Percentiles rank a stretch among this genome's conserved stretches.
phyloP scores from a whole-genome alignment of 2,797 vertebrate genomes.

The Hemibagrus guttatus region DNA sequence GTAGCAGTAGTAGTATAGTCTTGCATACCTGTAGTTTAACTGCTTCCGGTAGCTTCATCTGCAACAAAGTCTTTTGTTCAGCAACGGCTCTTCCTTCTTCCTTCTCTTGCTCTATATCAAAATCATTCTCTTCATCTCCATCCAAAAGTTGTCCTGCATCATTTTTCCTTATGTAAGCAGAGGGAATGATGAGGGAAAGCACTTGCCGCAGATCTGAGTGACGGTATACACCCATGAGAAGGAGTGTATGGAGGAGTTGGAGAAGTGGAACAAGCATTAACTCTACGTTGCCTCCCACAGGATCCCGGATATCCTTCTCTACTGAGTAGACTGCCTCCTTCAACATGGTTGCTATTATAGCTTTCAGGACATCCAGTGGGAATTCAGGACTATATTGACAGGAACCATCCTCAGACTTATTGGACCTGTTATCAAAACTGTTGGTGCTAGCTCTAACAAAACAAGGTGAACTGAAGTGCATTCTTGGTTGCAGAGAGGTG shows the following conservation, averaged over 20 bases:
- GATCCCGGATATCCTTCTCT: conserved; percentile 83
- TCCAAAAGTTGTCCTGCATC: conserved; percentile 62
- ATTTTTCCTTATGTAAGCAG: conserved; percentile 72
- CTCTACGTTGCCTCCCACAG: conserved; percentile 88
- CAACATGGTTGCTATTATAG: conserved; percentile 87
- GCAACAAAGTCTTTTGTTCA: conserved; percentile 82
- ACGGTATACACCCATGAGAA: conserved; percentile 87
- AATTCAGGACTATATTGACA: conserved; percentile 86
- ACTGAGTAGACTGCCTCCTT: conserved; percentile 83
- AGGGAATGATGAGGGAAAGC: conserved; percentile 84
- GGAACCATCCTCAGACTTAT: conserved; percentile 59
- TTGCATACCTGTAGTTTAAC: conserved; percentile 88
- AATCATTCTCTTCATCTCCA: conserved; percentile 55
- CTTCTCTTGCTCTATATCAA: conserved; percentile 30
- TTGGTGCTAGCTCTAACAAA: conserved; percentile 75
- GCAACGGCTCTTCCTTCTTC: conserved; percentile 56
- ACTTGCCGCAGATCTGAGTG: conserved; percentile 83
- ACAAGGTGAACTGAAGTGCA: conserved; percentile 83
- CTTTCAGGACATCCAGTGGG: conserved; percentile 84
- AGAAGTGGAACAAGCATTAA: conserved; percentile 90
- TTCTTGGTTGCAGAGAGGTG: conserved; percentile 85
- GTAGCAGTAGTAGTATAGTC: too few relatives aligned
- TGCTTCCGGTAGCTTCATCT: conserved; percentile 92
- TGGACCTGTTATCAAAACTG: neutral
- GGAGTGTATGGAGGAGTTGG: conserved; percentile 84